phyloP scores from a whole-genome alignment of 2,113 vertebrate genomes.

The Rhabdomys dilectus region DNA sequence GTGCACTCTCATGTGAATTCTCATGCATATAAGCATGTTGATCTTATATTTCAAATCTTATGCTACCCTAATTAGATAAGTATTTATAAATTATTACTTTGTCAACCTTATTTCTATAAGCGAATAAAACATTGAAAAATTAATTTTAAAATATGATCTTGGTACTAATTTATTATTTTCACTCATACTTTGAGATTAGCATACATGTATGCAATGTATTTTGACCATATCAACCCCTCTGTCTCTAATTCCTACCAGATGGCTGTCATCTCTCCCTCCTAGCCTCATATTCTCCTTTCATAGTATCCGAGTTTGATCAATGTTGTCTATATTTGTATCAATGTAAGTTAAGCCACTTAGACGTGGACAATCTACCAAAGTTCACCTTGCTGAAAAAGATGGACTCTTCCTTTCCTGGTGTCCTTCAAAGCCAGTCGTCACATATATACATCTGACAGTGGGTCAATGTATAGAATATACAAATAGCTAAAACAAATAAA shows the following conservation, averaged over 20 bases:
- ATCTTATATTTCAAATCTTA: neutral
- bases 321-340: neutral
- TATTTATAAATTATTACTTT: neutral
- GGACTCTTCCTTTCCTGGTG: neutral
- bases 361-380: neutral
- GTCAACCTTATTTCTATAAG: neutral
- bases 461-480: neutral
- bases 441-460: neutral
- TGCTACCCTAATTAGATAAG: neutral
- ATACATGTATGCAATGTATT: neutral
- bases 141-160: neutral
- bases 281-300: neutral
- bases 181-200: neutral
- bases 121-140: neutral
- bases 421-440: neutral
- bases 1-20: neutral
- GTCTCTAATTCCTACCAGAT: neutral
- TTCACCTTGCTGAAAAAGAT: neutral
- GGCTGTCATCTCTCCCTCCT: neutral
- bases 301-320: neutral
- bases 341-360: neutral
- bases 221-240: neutral
- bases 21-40: neutral
- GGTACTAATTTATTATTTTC: neutral
- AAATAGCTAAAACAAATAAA: neutral